These are phyloP conservation scores for Sebastes alutus DNA, from an alignment of 2,797 vertebrate species.

Conservation along the genomic window DNA sequence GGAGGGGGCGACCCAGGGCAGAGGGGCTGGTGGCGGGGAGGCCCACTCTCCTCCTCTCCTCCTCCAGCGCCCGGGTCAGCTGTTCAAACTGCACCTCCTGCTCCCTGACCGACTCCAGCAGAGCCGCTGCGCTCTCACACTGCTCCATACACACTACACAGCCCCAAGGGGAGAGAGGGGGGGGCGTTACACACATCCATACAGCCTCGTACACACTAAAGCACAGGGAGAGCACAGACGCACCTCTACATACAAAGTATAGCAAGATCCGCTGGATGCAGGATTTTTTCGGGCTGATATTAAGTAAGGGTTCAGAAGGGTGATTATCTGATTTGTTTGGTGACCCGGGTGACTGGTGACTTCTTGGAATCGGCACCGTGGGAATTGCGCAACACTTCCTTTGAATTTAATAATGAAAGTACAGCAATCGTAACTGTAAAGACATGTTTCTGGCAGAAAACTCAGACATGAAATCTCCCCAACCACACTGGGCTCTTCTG, in stretches of 20 bases:
- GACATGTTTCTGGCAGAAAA: neutral
- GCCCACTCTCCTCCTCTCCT: slow-evolving; percentile 97
- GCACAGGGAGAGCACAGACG: slow-evolving; percentile 25
- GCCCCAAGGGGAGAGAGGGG: slow-evolving; percentile 70
- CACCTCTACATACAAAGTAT: slow-evolving; percentile 8
- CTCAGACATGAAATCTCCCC: neutral
- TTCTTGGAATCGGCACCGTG: neutral
- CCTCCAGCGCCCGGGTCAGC: slow-evolving; percentile 98
- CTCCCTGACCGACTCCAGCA: slow-evolving; percentile 99
- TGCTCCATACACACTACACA: slow-evolving; percentile 86
- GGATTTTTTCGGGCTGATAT: neutral
- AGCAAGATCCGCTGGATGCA: neutral
- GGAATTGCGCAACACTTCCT: slow-evolving; percentile 6
- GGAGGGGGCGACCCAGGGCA: slow-evolving; percentile 86
- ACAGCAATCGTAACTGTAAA: neutral
- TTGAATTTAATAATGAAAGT: neutral
- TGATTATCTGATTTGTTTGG: neutral
- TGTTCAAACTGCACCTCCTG: slow-evolving; percentile 99
- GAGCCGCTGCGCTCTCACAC: slow-evolving; percentile 97
- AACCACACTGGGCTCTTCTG: neutral
- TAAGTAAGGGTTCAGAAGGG: neutral
- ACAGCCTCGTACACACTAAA: slow-evolving; percentile 18
- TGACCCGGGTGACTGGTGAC: neutral
- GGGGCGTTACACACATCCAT: slow-evolving; percentile 66
- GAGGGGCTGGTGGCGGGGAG: slow-evolving; percentile 91